Conservation (phyloP, 2,888 invertebrate genomes). For the Drosophila fulvimacula region DNA sequence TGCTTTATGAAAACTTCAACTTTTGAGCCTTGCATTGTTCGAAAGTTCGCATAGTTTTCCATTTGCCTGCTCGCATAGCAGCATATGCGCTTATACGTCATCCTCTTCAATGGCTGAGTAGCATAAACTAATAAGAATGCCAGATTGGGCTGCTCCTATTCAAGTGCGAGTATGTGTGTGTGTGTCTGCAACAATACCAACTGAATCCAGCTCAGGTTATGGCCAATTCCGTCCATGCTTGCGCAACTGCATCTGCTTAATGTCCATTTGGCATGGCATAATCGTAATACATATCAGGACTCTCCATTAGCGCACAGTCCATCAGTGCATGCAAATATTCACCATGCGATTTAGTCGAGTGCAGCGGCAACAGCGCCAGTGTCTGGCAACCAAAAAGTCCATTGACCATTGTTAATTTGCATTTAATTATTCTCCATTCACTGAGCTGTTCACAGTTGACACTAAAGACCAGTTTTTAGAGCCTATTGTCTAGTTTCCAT, state of each 20-base stretch:
- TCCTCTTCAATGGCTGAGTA: slow-evolving; percentile 11
- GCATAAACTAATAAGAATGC: slow-evolving; percentile 27
- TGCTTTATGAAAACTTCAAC: slow-evolving; percentile 10
- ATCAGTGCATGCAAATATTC: slow-evolving; percentile 12
- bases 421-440: slow-evolving; percentile 84
- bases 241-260: slow-evolving; percentile 17
- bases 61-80: slow-evolving; percentile 6
- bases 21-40: slow-evolving; percentile 24
- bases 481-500: slow-evolving; percentile 85
- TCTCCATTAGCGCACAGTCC: slow-evolving; percentile 28
- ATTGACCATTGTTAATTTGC: slow-evolving; percentile 52
- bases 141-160: slow-evolving; percentile 16
- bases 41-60: slow-evolving; percentile 23
- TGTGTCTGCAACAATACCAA: slow-evolving; percentile 12
- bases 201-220: neutral
- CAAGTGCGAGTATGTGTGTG: slow-evolving; percentile 5
- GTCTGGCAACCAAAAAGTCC: slow-evolving; percentile 3
- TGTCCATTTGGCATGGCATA: slow-evolving; percentile 28
- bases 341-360: slow-evolving; percentile 8
- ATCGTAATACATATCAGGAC: slow-evolving; percentile 29
- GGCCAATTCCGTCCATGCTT: neutral
- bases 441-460: slow-evolving; percentile 86
- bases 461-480: slow-evolving; percentile 90
- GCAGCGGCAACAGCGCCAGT: neutral
- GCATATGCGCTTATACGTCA: neutral